These are phyloP conservation scores for Pterocles gutturalis DNA, from an alignment of 2,113 vertebrate genomes.

Conservation along the genomic window DNA sequence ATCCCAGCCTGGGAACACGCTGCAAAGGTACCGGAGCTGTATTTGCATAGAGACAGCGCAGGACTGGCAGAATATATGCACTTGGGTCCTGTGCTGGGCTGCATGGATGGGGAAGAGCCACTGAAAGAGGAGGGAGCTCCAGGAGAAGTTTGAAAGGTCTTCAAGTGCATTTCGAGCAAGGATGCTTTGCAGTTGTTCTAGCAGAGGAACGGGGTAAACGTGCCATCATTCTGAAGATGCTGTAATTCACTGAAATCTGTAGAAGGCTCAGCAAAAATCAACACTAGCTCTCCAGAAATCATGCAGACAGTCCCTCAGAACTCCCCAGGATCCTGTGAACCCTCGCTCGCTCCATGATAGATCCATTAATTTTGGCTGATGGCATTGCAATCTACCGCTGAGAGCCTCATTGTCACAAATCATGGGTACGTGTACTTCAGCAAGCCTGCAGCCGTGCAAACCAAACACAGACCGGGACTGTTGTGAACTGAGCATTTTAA, in stretches of 20 bases:
- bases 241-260: not conserved
- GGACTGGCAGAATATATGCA: not conserved
- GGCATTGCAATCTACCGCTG: slow-evolving; percentile 24
- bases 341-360: not conserved
- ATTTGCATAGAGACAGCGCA: not conserved
- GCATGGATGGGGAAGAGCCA: not conserved
- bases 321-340: slow-evolving; percentile 11
- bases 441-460: not conserved
- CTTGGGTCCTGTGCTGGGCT: not conserved
- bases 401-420: slow-evolving; percentile 11
- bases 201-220: not conserved
- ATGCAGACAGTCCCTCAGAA: not conserved
- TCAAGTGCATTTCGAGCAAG: not conserved
- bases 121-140: not conserved
- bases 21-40: not conserved
- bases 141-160: not conserved
- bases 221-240: not conserved
- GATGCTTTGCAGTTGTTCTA: not conserved
- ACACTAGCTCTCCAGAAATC: not conserved
- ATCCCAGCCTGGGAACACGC: not conserved
- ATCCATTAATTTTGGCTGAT: slow-evolving; percentile 40
- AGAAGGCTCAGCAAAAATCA: slow-evolving; percentile 10
- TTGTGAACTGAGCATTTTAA: not conserved
- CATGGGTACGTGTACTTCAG: not conserved
- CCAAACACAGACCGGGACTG: not conserved